Percentiles rank a stretch among this genome's conserved stretches.
These are phyloP conservation scores for Peromyscus maniculatus DNA, from an alignment of 2,113 vertebrate genomes.

Conservation along the genomic window DNA sequence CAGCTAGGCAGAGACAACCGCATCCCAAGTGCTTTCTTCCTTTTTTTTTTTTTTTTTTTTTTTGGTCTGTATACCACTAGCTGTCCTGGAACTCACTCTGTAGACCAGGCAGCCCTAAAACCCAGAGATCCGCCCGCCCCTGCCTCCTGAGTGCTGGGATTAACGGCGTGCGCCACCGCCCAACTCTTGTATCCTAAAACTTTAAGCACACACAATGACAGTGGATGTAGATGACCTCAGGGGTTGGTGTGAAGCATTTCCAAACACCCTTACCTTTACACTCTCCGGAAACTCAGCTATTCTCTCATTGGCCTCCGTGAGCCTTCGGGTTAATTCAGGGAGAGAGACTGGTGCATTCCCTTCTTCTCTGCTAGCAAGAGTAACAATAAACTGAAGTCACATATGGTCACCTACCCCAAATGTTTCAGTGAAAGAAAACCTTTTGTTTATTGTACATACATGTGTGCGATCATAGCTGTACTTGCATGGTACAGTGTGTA, in stretches of 20 bases:
- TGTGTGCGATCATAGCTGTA: background rate
- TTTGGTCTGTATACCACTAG: background rate
- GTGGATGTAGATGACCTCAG: background rate
- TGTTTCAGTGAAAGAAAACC: background rate
- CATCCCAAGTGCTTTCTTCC: background rate
- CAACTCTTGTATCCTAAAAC: too few relatives aligned
- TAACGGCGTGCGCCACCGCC: background rate
- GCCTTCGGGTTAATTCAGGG: constrained; percentile 90
- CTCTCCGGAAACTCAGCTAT: constrained; percentile 89
- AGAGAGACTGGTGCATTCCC: constrained; percentile 85
- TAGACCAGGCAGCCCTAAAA: background rate
- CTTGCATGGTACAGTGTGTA: background rate
- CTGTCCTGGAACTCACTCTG: background rate
- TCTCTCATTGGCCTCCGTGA: constrained; percentile 90
- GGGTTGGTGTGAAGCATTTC: too few relatives aligned
- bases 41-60: background rate
- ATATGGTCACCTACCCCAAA: background rate
- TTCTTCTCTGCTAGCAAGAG: constrained; percentile 82
- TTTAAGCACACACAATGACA: background rate
- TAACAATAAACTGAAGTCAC: constrained; percentile 59
- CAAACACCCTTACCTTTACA: constrained; percentile 85
- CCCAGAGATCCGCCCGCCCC: background rate
- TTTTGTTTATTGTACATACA: background rate
- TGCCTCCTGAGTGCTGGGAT: background rate
- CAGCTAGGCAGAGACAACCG: background rate